Base-by-base conservation (phyloP, 1,140 invertebrate genomes). In the Rhagoletis zephyria region DNA sequence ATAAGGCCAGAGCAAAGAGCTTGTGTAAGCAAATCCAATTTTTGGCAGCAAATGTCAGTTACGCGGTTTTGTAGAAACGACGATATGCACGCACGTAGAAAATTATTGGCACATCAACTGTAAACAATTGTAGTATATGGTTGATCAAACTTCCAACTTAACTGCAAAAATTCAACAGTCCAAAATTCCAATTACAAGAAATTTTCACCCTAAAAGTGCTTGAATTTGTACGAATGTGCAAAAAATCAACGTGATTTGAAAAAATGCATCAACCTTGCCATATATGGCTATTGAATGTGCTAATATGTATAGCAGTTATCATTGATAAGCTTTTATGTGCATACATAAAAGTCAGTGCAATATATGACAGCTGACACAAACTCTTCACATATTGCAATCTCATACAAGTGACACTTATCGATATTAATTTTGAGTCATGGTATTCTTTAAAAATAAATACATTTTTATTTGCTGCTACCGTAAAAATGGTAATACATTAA, bases 221-320 rank as follows among this genome's bases (percentile, higher is more conserved):
- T 4, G 65, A 42, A 4, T 1, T 6, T 56, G 2, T 51, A 19
- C 16, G 42, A n/a, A 81, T 51, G 16, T 59, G 74, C 19, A 74
- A 0, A 74, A 74, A 45, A n/a, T 1, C 74, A 81, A 81, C 16
- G 16, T 7, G 3, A 7, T 81, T 81, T 42, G 56, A 81, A 77
- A 51, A 30, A 51, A 5, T 81, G 51, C n/a, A 81, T 81, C 74
- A 81, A 81, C n/a, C 74, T 81, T 81, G 74, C 10, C 74, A 19
- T 19, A 5, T 30, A 56, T 81, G 48, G 14, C 10, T 19, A 14
- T 48, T 4, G 7, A 14, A 14, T 56, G 16, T 59, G 51, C 74
- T 3, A n/a, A 10, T 0, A 16, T 42, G 4, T 0, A 16, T 42
- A 6, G 48, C 74, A 30, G 48, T 56, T n/a, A 16, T 81, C 74